These are phyloP conservation scores for Zosterops japonicus DNA, from an alignment of 2,113 vertebrate genomes.

Conservation along the genomic window DNA sequence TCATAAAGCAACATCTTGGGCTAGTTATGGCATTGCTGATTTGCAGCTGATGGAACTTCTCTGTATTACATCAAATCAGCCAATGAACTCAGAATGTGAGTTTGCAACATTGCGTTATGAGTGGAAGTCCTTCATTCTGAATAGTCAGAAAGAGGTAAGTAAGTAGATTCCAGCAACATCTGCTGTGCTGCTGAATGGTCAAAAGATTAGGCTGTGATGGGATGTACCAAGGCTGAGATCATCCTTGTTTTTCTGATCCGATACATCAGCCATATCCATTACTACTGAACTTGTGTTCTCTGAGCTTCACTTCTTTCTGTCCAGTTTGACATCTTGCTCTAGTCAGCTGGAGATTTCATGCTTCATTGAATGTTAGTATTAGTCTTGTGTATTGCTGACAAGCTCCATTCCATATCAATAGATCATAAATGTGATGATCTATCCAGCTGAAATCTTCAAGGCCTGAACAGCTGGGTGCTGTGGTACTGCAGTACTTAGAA, in stretches of 20 bases:
- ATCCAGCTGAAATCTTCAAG: not conserved
- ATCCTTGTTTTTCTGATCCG: not conserved
- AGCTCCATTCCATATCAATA: not conserved
- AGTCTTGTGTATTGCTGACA: not conserved
- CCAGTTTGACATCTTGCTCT: not conserved
- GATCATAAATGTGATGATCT: not conserved
- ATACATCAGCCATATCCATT: not conserved
- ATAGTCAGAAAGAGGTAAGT: not conserved
- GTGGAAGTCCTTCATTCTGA: not conserved
- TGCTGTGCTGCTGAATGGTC: not conserved
- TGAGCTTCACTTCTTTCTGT: not conserved
- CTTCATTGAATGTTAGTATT: not conserved
- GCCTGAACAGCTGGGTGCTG: not conserved
- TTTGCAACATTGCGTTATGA: not conserved
- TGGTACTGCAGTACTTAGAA: not conserved
- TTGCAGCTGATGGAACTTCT: not conserved
- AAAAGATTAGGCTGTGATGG: not conserved
- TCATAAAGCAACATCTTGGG: constrained; percentile 6
- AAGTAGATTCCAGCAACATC: not conserved
- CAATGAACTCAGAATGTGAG: not conserved
- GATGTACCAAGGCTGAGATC: not conserved
- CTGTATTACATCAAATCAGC: not conserved
- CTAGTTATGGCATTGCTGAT: not conserved
- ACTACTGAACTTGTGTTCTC: not conserved
- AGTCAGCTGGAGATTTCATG: not conserved